Conservation (phyloP, 2,888 invertebrate genomes). For the Acronicta psi region DNA sequence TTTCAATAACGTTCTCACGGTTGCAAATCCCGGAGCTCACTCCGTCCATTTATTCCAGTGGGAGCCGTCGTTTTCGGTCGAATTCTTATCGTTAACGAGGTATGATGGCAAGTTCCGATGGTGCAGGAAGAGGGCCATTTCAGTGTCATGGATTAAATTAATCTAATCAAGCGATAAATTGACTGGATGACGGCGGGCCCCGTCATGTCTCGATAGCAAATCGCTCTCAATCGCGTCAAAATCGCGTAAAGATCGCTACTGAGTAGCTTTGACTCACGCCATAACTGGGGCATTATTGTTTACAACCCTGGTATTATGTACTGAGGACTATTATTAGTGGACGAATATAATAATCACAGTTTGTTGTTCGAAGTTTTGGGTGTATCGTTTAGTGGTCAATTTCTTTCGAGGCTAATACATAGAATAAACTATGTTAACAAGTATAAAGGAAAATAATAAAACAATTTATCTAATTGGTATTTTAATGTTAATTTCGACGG, state of each 20-base stretch:
- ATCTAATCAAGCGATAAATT: conserved; percentile 84
- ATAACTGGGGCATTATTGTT: conserved; percentile 28
- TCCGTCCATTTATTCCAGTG: conserved; percentile 54
- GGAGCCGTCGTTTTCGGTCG: conserved; percentile 67
- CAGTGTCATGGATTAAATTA: conserved; percentile 84
- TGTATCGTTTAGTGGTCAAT: neutral
- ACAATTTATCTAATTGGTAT: too few species aligned
- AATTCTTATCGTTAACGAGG: conserved; percentile 79
- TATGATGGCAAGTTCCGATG: conserved; percentile 74
- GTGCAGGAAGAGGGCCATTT: conserved; percentile 81
- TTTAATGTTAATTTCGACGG: too few species aligned
- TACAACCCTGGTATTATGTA: conserved; percentile 17
- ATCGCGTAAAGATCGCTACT: conserved; percentile 9
- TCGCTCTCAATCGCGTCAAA: conserved; percentile 28
- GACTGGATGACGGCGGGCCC: conserved; percentile 59
- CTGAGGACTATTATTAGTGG: conserved; percentile 26
- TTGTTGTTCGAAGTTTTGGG: conserved; percentile 1
- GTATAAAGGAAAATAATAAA: neutral
- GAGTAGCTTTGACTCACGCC: conserved; percentile 1
- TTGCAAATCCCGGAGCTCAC: conserved; percentile 55
- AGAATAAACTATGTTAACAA: conserved; percentile 8
- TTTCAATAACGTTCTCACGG: conserved; percentile 54
- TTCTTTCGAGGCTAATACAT: neutral
- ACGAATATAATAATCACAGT: conserved; percentile 11
- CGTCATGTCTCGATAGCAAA: conserved; percentile 50